Evolutionary conservation across 2,113 vertebrate genomes (phyloP), one percentile per base, ranked within the genome.

Genomic region (Hystrix brachyura): DNA sequence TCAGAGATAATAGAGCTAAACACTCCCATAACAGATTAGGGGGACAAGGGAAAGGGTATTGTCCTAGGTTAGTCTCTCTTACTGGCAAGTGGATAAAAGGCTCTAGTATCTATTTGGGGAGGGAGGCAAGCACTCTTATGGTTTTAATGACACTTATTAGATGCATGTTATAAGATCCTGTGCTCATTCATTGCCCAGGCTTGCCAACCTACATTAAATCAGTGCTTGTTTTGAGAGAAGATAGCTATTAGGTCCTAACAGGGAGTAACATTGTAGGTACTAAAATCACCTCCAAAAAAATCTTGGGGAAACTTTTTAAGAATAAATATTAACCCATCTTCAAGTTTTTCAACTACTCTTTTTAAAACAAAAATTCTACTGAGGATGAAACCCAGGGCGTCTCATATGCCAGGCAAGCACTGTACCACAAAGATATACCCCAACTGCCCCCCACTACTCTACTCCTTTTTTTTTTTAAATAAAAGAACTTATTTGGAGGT

Each of bases 171-270:
- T 48, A 93, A 91, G 78, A 65, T 51, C 14, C 57, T 14, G 43
- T 55, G 2, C 38, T 87, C 62, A 7, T 6, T 25, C 57, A 71
- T 65, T 85, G 62, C 14, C 25, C 14, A 92, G 38, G 25, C 9
- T 80, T 76, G 18, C 46, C 2, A 71, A 86, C 19, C 62, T 62
- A 74, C 1, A 21, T 69, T 80, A 90, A 74, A 74, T 87, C 12
- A 74, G 87, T 71, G 48, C 43, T 94, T 74, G 38, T 57, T 94
- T 72, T 84, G 79, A 87, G 79, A 94, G 95, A 93, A n/a, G 1
- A 3, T 53, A 76, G 15, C 62, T 80, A 60, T 64, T 84, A 62
- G 19, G 21, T 82, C n/a, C 19, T 55, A 87, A 65, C 14, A 25
- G 27, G 14, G 19, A 64, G 3, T 46, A 57, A 90, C 55, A 13